Evolutionary conservation across 1,140 invertebrate genomes (phyloP).

Genomic region (Danaus melanippus): DNA sequence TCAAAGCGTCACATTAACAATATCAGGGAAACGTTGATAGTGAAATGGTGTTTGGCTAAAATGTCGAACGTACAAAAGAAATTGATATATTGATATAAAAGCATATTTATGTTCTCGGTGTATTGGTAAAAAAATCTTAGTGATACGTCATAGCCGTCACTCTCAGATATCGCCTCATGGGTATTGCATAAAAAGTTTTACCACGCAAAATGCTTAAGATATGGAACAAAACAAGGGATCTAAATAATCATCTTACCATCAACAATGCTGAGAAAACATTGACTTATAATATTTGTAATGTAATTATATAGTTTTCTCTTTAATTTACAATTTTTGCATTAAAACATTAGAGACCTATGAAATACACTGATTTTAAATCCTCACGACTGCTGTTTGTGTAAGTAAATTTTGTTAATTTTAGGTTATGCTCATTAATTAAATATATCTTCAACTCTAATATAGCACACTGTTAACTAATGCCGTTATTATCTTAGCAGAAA

Average conservation of each 20-base stretch:
- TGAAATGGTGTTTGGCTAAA: slow-evolving; percentile 32
- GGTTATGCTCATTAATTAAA: too few relatives aligned
- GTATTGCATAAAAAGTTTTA: slow-evolving; percentile 53
- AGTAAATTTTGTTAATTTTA: too few relatives aligned
- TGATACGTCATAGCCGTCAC: slow-evolving; percentile 68
- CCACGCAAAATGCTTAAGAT: slow-evolving; percentile 1
- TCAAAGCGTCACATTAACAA: slow-evolving; percentile 9
- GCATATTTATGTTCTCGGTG: slow-evolving; percentile 64
- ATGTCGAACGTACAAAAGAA: slow-evolving; percentile 52
- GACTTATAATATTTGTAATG: too few relatives aligned
- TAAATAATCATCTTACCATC: too few relatives aligned
- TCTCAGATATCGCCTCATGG: slow-evolving; percentile 43
- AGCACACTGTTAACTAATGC: not conserved
- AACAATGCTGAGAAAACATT: too few relatives aligned
- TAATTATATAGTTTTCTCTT: too few relatives aligned
- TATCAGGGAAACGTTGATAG: slow-evolving; percentile 24
- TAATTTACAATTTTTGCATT: too few relatives aligned
- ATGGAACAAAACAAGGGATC: too few relatives aligned
- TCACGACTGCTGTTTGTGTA: too few relatives aligned
- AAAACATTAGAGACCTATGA: too few relatives aligned
- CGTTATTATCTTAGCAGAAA: not conserved
- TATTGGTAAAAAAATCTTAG: slow-evolving; percentile 62
- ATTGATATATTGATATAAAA: slow-evolving; percentile 69
- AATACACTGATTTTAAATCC: too few relatives aligned
- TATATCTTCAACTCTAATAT: too few relatives aligned